phyloP scores from a whole-genome alignment of 2,888 invertebrate genomes.

The Antheraea assamensis region DNA sequence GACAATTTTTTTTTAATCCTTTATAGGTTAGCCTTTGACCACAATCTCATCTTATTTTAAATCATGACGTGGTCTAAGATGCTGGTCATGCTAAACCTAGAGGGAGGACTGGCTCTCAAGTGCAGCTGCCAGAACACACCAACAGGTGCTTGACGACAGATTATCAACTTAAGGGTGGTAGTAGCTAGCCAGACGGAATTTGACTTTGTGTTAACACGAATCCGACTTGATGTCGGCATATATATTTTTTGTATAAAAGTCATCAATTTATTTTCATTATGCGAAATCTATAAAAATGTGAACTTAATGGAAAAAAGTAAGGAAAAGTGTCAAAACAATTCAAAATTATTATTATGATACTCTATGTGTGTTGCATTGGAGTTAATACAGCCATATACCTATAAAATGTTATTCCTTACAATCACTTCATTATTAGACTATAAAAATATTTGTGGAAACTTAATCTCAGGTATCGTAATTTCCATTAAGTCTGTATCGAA shows the following conservation, averaged over 20 bases:
- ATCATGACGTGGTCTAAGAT: no score
- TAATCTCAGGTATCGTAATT: background rate
- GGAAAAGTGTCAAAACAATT: background rate
- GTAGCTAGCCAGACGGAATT: no score
- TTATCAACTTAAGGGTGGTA: no score
- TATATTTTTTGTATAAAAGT: background rate
- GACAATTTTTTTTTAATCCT: no score
- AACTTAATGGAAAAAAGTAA: background rate
- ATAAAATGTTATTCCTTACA: background rate
- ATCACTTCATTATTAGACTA: background rate
- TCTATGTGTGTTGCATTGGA: background rate
- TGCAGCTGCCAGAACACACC: no score
- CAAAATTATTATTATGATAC: background rate
- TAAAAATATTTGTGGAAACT: background rate
- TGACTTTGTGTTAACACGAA: no score
- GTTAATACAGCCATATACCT: background rate
- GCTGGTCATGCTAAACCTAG: no score
- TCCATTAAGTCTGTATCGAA: background rate
- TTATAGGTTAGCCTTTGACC: no score
- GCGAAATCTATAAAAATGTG: background rate
- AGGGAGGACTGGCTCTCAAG: no score
- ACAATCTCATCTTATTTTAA: no score
- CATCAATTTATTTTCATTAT: background rate
- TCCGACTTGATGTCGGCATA: no score
- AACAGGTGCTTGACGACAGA: no score